A percentile compares a stretch with the other conserved stretches of the same genome.
These are phyloP conservation scores for Gymnocheta viridis DNA, from an alignment of 2,888 invertebrate species.

Conservation along the genomic window DNA sequence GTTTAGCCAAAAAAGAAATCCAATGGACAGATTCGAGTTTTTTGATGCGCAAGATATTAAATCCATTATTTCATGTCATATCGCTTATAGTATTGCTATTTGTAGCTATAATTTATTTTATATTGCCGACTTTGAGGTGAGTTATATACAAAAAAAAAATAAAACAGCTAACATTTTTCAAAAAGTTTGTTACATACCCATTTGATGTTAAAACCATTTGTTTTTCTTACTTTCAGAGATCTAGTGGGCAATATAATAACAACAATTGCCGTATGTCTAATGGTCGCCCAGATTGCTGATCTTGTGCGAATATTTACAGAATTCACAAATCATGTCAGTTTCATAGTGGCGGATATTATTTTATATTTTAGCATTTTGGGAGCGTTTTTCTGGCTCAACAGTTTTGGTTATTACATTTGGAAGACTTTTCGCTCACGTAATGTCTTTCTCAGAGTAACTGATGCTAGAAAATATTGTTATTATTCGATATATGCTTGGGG, in stretches of 20 bases:
- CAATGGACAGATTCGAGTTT: slow-evolving; percentile 89
- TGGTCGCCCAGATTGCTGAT: slow-evolving; percentile 89
- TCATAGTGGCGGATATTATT: slow-evolving; percentile 90
- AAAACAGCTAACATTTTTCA: not conserved
- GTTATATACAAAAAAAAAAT: slow-evolving; percentile 9
- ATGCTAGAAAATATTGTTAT: slow-evolving; percentile 93
- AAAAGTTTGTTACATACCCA: not conserved
- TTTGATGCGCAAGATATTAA: slow-evolving; percentile 88
- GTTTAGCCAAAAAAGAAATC: slow-evolving; percentile 87
- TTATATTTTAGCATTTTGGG: slow-evolving; percentile 89
- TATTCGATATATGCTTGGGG: slow-evolving; percentile 92
- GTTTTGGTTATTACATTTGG: slow-evolving; percentile 94
- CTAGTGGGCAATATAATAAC: slow-evolving; percentile 92
- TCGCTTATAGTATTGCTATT: slow-evolving; percentile 87
- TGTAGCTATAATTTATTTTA: slow-evolving; percentile 91
- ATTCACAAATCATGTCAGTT: slow-evolving; percentile 90
- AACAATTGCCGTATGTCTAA: slow-evolving; percentile 90
- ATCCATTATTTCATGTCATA: slow-evolving; percentile 89
- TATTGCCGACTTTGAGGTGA: slow-evolving; percentile 88
- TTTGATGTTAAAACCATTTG: not conserved
- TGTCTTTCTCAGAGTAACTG: slow-evolving; percentile 92
- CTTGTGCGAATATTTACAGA: slow-evolving; percentile 91
- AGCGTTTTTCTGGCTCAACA: slow-evolving; percentile 93
- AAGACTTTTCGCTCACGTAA: slow-evolving; percentile 93
- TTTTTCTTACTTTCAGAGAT: slow-evolving; percentile 82